Percentiles rank a stretch among this genome's conserved stretches.
Conservation (phyloP, 2,888 invertebrate species). For the Polydrusus pterygomalis region DNA sequence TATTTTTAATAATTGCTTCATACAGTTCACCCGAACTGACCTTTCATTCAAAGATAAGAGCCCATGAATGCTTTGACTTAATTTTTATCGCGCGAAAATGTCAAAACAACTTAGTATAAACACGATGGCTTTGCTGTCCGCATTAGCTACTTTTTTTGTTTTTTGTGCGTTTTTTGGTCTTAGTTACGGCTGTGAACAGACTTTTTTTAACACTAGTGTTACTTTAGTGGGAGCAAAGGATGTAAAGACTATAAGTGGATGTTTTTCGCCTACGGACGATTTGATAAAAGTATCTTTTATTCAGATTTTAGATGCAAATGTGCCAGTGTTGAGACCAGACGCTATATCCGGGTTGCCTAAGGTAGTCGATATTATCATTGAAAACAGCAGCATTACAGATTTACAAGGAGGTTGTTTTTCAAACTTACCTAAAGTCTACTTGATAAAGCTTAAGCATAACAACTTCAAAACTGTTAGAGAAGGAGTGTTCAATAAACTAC, state of each 20-base stretch:
- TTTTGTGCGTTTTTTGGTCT: constrained; percentile 25
- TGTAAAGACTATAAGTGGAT: constrained; percentile 64
- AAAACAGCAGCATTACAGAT: constrained; percentile 59
- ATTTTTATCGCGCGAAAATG: constrained; percentile 47
- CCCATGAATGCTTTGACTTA: constrained; percentile 46
- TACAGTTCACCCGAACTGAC: constrained; percentile 47
- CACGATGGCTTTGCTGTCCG: constrained; percentile 49
- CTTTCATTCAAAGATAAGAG: constrained; percentile 56
- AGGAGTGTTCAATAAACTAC: constrained; percentile 62
- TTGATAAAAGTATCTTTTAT: constrained; percentile 65
- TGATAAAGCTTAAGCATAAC: constrained; percentile 61
- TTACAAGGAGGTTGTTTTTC: constrained; percentile 63
- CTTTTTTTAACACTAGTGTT: constrained; percentile 64
- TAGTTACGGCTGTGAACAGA: constrained; percentile 55
- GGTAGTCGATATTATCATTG: constrained; percentile 62
- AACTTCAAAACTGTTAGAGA: constrained; percentile 58
- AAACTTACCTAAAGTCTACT: constrained; percentile 60
- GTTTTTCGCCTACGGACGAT: constrained; percentile 63
- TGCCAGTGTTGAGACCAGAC: constrained; percentile 64
- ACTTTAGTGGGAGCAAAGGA: constrained; percentile 65
- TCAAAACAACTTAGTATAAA: constrained; percentile 54
- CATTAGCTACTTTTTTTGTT: constrained; percentile 30
- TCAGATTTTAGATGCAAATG: constrained; percentile 65
- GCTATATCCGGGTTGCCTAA: constrained; percentile 65
- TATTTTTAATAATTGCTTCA: constrained; percentile 58